Evolutionary conservation across 2,888 invertebrate genomes (phyloP).

Genomic region (Hecatera dysodea): DNA sequence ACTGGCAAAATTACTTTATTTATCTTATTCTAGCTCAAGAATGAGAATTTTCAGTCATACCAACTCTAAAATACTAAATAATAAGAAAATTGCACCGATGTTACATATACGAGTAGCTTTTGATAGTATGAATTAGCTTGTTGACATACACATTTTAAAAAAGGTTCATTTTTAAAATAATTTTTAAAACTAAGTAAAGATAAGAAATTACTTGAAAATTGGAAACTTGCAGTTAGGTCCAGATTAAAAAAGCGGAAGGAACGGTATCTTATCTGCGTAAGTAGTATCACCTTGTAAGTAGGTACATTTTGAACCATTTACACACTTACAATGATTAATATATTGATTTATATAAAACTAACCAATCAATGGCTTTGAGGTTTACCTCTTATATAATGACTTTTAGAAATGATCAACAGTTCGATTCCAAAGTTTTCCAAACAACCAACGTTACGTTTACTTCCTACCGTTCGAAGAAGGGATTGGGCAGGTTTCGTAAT

Average conservation of each 20-base stretch:
- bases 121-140: slow-evolving; percentile 43
- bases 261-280: slow-evolving; percentile 46
- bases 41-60: slow-evolving; percentile 55
- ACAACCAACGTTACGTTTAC: slow-evolving; percentile 13
- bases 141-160: slow-evolving; percentile 42
- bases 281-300: slow-evolving; percentile 46
- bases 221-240: slow-evolving; percentile 20
- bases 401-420: slow-evolving; percentile 29
- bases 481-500: slow-evolving; percentile 42
- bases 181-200: slow-evolving; percentile 8
- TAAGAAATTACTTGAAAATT: slow-evolving; percentile 8
- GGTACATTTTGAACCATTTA: slow-evolving; percentile 44
- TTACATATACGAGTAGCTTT: slow-evolving; percentile 28
- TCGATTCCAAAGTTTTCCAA: slow-evolving; percentile 7
- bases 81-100: slow-evolving; percentile 54
- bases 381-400: slow-evolving; percentile 6
- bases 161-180: slow-evolving; percentile 22
- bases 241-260: slow-evolving; percentile 25
- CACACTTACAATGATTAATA: slow-evolving; percentile 24
- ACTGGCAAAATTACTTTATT: slow-evolving; percentile 25
- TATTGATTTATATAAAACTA: slow-evolving; percentile 36
- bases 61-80: slow-evolving; percentile 56
- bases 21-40: slow-evolving; percentile 44
- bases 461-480: slow-evolving; percentile 32
- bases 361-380: slow-evolving; percentile 35